Evolutionary conservation across 2,797 vertebrate genomes (phyloP), one percentile per base, ranked within the genome.

Genomic region (Pangasius djambal): DNA sequence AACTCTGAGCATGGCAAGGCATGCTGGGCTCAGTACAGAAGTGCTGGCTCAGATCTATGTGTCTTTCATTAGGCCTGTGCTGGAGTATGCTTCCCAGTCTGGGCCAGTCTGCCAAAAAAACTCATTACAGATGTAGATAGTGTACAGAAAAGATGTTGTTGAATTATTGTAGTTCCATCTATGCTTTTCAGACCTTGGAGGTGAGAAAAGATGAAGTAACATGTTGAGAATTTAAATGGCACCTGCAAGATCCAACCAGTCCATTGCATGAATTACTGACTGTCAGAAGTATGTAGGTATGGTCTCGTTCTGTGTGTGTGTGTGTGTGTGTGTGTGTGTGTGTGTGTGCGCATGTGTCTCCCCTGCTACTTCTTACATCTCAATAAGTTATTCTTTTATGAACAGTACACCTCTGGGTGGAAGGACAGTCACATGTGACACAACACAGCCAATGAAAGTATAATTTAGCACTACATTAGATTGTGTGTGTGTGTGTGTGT

Each of bases 401-500:
- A 87, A 87, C 75, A 82, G 61, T 61, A 88, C 59, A 50, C 78
- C 63, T 86, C 59, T 8, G 4, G 13, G 65, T 52, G 40, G 57
- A 65, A 86, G 20, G 37, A n/a, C n/a, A 1, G 81, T 88, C 88
- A 88, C 59, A 34, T 34, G 34, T 34, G 34, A 34, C 34, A 87
- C 18, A 77, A 22, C 31, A 74, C 20, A 75, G 12, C 8, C 44
- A 87, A 31, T 67, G 55, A 77, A 15, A 63, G 6, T 40, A 86
- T 74, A 63, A 25, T 74, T 72, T 72, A 40, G 31, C 16, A 70
- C 67, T 37, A 70, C 67, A 70, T 7, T 70, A 18, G n/a, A n/a
- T n/a, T 86, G 88, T 88, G 50, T 86, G 48, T 88, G 87, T 72
- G 1, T 61, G 59, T 25, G 59, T 88, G 70, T 89, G 85, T 81